Evolutionary conservation across 2,113 vertebrate genomes (phyloP).

Genomic region (Recurvirostra avosetta): DNA sequence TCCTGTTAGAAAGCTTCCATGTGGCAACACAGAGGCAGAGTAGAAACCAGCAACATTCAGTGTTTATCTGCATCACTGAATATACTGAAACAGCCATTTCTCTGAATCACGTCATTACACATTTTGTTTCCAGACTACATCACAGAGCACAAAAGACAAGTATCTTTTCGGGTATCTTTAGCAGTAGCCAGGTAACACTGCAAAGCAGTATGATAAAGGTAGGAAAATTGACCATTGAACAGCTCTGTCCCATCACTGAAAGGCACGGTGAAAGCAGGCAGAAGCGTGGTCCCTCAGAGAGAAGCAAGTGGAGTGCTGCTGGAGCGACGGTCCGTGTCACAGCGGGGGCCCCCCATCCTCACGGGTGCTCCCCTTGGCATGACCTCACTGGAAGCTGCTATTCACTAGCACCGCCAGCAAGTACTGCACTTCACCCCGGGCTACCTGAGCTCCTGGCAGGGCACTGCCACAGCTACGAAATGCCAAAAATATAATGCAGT

Average conservation of each 20-base stretch:
- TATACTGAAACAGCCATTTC: neutral
- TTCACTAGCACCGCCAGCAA: fast-evolving
- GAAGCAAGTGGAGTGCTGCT: fast-evolving
- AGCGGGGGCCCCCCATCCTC: fast-evolving
- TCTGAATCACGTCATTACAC: fast-evolving
- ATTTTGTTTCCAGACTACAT: neutral
- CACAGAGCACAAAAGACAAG: neutral
- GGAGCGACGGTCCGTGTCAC: fast-evolving
- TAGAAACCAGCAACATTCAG: neutral
- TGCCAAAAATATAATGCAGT: fast-evolving
- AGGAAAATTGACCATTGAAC: neutral
- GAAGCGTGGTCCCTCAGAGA: fast-evolving
- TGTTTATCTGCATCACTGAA: no score
- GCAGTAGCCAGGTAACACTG: neutral
- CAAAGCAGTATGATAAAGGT: neutral
- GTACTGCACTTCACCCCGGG: fast-evolving
- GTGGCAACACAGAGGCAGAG: neutral
- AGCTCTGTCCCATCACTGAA: no score
- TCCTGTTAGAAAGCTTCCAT: neutral
- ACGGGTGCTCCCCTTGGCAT: fast-evolving
- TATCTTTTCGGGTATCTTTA: neutral
- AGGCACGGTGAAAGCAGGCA: neutral
- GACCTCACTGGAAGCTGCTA: no score
- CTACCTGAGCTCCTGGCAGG: neutral
- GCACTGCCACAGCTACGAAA: neutral